Evolutionary conservation across 2,888 invertebrate genomes (phyloP).

Genomic region (Calameuta idolon): DNA sequence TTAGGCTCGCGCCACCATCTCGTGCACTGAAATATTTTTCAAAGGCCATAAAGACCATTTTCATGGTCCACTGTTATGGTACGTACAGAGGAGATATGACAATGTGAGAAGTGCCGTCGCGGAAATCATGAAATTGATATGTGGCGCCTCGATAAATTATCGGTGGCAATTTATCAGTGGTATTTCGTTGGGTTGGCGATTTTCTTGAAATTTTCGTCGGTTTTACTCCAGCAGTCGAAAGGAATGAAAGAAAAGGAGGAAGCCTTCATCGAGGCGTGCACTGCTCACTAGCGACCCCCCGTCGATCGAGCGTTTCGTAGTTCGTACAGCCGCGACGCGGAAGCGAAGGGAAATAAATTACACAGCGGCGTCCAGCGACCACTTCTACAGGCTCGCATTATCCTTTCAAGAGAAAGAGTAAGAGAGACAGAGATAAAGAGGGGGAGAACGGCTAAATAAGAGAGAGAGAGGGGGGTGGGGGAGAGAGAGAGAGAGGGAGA

Average conservation of each 20-base stretch:
- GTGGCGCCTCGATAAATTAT: constrained; percentile 48
- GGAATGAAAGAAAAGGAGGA: constrained; percentile 32
- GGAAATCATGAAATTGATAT: constrained; percentile 53
- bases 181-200: constrained; percentile 49
- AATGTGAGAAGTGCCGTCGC: constrained; percentile 19
- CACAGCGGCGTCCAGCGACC: constrained; percentile 50
- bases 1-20: not conserved
- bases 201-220: constrained; percentile 60
- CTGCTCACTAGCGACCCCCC: constrained; percentile 47
- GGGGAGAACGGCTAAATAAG: not conserved
- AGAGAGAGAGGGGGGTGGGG: not conserved
- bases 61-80: not conserved
- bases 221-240: constrained; percentile 25
- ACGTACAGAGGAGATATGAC: not conserved
- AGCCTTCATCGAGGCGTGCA: constrained; percentile 44
- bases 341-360: constrained; percentile 64
- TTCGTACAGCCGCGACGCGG: constrained; percentile 59
- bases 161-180: constrained; percentile 55
- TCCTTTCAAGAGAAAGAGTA: constrained; percentile 25
- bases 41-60: not conserved
- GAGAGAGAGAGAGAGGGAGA: not conserved
- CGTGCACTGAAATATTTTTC: not conserved
- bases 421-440: not conserved
- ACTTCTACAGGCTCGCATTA: constrained; percentile 45
- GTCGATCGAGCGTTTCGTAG: constrained; percentile 54